These are phyloP conservation scores for Cydia pomonella DNA, from an alignment of 1,140 invertebrate species.

Conservation along the genomic window DNA sequence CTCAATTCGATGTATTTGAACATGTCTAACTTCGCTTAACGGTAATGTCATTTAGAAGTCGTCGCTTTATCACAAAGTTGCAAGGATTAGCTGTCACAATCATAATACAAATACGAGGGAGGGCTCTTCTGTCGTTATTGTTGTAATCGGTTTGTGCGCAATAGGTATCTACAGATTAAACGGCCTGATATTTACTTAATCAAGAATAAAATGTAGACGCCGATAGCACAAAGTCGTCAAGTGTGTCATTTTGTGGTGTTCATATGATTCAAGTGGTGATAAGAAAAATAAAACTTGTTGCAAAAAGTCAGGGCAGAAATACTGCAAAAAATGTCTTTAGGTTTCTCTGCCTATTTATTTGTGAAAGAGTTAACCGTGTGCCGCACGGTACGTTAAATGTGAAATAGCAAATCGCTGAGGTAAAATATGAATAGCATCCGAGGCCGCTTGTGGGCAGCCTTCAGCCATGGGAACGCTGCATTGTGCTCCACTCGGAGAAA, in stretches of 20 bases:
- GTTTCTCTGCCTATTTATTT: no score
- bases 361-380: no score
- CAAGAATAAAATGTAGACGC: neutral
- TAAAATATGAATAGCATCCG: slow-evolving; percentile 49
- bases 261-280: neutral
- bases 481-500: slow-evolving; percentile 44
- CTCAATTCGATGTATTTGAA: slow-evolving; percentile 34
- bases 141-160: slow-evolving; percentile 1
- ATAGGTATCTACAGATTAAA: slow-evolving; percentile 19
- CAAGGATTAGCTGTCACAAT: slow-evolving; percentile 17
- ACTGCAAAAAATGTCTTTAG: neutral
- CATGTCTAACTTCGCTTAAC: slow-evolving; percentile 31
- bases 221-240: neutral
- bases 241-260: neutral
- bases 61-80: slow-evolving; percentile 11
- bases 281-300: no score
- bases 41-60: neutral
- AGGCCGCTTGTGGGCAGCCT: slow-evolving; percentile 45
- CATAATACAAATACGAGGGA: slow-evolving; percentile 16
- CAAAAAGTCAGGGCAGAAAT: neutral
- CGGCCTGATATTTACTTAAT: slow-evolving; percentile 17
- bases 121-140: slow-evolving; percentile 2
- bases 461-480: slow-evolving; percentile 52
- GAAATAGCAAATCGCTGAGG: slow-evolving; percentile 34
- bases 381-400: neutral